Percentiles rank a stretch among this genome's conserved stretches.
These are phyloP conservation scores for Peucedramus taeniatus DNA, from an alignment of 2,113 vertebrate species.

Conservation along the genomic window DNA sequence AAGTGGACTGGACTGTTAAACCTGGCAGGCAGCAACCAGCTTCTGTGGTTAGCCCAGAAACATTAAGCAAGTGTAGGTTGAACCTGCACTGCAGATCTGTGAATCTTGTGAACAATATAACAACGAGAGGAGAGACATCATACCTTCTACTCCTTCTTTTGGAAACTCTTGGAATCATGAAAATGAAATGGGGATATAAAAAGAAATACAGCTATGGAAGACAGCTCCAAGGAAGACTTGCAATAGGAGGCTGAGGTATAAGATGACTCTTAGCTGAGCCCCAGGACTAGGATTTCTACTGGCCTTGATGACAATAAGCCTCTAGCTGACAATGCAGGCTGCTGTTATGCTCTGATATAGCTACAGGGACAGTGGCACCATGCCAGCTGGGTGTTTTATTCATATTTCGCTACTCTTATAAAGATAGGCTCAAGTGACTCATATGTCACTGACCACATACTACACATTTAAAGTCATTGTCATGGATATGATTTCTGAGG, in stretches of 20 bases:
- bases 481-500: not conserved
- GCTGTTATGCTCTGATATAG: not conserved
- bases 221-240: not conserved
- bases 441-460: conserved; percentile 44
- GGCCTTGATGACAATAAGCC: not conserved
- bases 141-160: not conserved
- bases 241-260: not conserved
- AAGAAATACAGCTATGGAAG: not conserved
- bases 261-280: not conserved
- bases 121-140: rapidly evolving
- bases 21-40: not conserved
- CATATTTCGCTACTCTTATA: not conserved
- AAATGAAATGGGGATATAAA: not conserved
- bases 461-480: conserved; percentile 28
- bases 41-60: not conserved
- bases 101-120: not conserved
- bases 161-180: not conserved
- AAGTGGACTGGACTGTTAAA: not conserved
- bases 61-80: not conserved
- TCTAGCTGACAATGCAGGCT: not conserved
- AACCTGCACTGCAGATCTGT: not conserved
- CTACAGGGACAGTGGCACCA: not conserved
- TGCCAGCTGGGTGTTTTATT: conserved; percentile 3
- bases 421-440: conserved; percentile 43
- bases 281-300: not conserved